A percentile compares a stretch with the other conserved stretches of the same genome.
These are phyloP conservation scores for Meteorus cinctellus DNA, from an alignment of 2,888 invertebrate genomes.

Conservation along the genomic window DNA sequence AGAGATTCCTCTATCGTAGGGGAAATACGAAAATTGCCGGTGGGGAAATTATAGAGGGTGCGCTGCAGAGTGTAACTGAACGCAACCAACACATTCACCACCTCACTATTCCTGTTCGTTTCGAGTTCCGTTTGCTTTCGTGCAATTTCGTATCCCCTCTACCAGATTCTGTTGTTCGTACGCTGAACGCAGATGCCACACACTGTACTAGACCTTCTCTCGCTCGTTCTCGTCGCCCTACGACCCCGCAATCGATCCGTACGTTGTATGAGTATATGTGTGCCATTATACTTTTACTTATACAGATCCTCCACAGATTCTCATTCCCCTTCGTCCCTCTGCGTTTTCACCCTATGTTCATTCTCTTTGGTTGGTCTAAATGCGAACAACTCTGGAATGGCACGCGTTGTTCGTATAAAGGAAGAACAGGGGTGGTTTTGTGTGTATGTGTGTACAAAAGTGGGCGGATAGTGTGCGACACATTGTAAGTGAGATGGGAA, in stretches of 20 bases:
- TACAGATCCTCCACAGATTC: constrained; percentile 7
- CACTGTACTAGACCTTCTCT: constrained; percentile 19
- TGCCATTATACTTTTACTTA: constrained; percentile 27
- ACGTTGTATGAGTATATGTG: constrained; percentile 40
- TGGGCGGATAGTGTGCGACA: not conserved
- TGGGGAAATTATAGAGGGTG: too few species aligned
- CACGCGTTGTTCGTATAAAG: constrained; percentile 24
- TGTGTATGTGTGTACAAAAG: not conserved
- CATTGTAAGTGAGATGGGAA: constrained; percentile 22
- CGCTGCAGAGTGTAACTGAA: not conserved
- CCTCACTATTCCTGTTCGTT: not conserved
- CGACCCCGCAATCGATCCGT: constrained; percentile 24
- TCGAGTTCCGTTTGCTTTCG: constrained; percentile 6
- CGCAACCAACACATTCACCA: not conserved
- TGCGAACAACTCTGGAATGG: constrained; percentile 18
- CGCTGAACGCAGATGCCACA: constrained; percentile 14
- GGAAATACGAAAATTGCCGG: too few species aligned
- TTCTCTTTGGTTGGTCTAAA: constrained; percentile 16
- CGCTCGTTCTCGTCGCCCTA: constrained; percentile 21
- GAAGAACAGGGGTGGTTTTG: not conserved
- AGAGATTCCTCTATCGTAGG: too few species aligned
- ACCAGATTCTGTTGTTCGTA: not conserved
- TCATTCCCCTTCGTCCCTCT: not conserved
- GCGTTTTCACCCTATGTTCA: not conserved
- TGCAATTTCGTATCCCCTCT: constrained; percentile 19